A percentile compares a stretch with the other conserved stretches of the same genome.
These are phyloP conservation scores for Drosophila teissieri DNA, from an alignment of 1,140 invertebrate species.

Conservation along the genomic window DNA sequence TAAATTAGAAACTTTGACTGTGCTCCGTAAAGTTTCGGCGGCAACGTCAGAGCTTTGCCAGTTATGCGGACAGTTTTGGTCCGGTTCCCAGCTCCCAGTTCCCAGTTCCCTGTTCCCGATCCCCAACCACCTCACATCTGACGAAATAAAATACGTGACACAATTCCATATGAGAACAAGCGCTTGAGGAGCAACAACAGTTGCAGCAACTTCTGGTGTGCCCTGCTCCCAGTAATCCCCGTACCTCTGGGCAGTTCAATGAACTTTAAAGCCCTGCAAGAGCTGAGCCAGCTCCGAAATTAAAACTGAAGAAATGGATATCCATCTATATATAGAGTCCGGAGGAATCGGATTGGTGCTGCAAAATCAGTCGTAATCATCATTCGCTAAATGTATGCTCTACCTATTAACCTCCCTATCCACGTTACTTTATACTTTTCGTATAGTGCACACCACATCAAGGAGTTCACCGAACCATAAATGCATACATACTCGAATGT, in stretches of 20 bases:
- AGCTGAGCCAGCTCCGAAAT: not conserved
- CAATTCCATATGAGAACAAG: slow-evolving; percentile 45
- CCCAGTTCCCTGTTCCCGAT: not conserved
- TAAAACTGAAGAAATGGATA: not conserved
- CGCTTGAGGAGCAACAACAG: slow-evolving; percentile 19
- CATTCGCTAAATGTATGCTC: not conserved
- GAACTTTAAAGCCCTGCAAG: slow-evolving; percentile 4
- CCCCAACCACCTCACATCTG: slow-evolving; percentile 24
- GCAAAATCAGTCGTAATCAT: not conserved
- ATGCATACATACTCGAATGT: slow-evolving; percentile 13
- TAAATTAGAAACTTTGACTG: slow-evolving; percentile 73
- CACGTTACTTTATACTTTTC: not conserved
- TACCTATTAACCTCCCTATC: too few relatives aligned
- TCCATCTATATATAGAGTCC: not conserved
- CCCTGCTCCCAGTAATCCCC: slow-evolving; percentile 29
- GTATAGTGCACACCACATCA: slow-evolving; percentile 4
- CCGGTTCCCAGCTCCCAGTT: not conserved
- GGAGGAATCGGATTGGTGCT: too few relatives aligned
- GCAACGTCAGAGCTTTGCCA: slow-evolving; percentile 42
- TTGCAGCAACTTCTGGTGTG: slow-evolving; percentile 17
- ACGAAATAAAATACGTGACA: slow-evolving; percentile 74
- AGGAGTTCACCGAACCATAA: slow-evolving; percentile 50
- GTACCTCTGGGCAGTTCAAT: slow-evolving; percentile 24
- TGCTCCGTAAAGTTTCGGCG: slow-evolving; percentile 30
- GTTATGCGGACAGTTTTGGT: slow-evolving; percentile 33